phyloP scores from a whole-genome alignment of 2,113 vertebrate genomes.

The Phrynocephalus versicolor region DNA sequence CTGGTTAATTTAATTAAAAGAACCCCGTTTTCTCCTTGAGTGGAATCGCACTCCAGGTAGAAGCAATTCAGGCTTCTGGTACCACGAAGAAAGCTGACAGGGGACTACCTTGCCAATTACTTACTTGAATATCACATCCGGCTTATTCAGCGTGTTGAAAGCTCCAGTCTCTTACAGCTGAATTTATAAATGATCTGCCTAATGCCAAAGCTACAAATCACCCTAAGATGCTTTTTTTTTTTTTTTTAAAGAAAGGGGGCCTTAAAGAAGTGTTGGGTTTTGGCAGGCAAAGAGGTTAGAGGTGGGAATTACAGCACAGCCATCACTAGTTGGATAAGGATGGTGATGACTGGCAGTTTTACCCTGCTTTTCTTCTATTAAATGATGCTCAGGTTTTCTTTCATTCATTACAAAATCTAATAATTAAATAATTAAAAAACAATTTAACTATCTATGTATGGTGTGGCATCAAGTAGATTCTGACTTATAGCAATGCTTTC shows the following conservation, averaged over 20 bases:
- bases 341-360: no score
- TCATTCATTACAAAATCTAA: no score
- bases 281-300: slow-evolving; percentile 30
- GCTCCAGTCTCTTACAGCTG: slow-evolving; percentile 33
- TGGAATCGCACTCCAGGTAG: slow-evolving; percentile 47
- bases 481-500: no score
- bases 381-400: no score
- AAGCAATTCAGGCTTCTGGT: slow-evolving; percentile 27
- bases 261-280: slow-evolving; percentile 41
- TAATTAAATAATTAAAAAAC: no score
- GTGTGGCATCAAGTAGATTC: no score
- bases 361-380: no score
- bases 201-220: slow-evolving; percentile 55
- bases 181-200: slow-evolving; percentile 55
- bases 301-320: slow-evolving; percentile 8
- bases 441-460: no score
- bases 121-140: slow-evolving; percentile 4
- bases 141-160: slow-evolving; percentile 53
- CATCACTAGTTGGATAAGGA: slow-evolving; percentile 17
- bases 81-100: slow-evolving; percentile 53
- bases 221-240: slow-evolving; percentile 43
- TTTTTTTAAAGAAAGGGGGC: slow-evolving; percentile 34
- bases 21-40: slow-evolving; percentile 57
- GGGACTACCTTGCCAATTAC: slow-evolving; percentile 47
- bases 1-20: slow-evolving; percentile 59